phyloP scores from a whole-genome alignment of 2,113 vertebrate species.

The Paradisaea rubra region DNA sequence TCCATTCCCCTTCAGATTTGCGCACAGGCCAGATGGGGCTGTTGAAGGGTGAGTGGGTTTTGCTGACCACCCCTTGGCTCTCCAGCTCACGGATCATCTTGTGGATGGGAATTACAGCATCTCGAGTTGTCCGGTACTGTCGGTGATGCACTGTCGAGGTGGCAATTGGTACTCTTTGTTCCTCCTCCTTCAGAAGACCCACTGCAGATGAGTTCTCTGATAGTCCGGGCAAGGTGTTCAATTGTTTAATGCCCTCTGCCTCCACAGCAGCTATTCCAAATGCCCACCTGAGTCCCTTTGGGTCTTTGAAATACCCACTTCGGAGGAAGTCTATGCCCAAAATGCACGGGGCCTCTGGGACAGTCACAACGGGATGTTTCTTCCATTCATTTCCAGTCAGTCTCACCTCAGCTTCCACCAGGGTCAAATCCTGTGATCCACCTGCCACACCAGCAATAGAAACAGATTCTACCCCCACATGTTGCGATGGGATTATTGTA shows the following conservation, averaged over 20 bases:
- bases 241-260: not conserved
- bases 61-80: not conserved
- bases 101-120: not conserved
- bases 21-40: not conserved
- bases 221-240: not conserved
- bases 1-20: not conserved
- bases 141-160: not conserved
- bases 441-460: not conserved
- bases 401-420: not conserved
- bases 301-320: not conserved
- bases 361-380: not conserved
- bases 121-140: not conserved
- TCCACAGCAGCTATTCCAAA: not conserved
- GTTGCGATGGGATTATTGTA: not conserved
- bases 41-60: not conserved
- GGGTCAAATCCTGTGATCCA: not conserved
- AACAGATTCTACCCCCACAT: not conserved
- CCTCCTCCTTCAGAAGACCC: not conserved
- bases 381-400: not conserved
- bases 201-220: not conserved
- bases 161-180: not conserved
- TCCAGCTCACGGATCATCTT: not conserved
- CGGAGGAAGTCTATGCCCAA: not conserved
- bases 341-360: not conserved
- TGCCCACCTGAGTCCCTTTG: not conserved